Base-by-base conservation (phyloP, 2,797 vertebrate genomes). In the Molothrus aeneus region DNA sequence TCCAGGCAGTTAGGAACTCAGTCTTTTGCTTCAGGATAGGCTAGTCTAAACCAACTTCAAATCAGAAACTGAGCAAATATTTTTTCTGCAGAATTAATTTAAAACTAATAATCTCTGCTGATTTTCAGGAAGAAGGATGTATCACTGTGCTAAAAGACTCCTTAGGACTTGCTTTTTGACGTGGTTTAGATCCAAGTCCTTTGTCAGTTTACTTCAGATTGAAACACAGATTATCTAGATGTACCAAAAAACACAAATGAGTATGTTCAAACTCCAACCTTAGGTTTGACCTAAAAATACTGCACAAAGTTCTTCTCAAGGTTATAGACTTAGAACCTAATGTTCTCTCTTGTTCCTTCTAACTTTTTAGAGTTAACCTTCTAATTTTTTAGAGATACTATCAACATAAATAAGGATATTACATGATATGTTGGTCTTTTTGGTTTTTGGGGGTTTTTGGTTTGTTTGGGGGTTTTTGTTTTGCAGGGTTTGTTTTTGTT, bases 11-110 rank as follows among this genome's bases (percentile, higher is more conserved):
- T 66, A 65, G 21, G 4, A 80, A 3, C 8, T 71, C n/a, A 11
- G 4, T 22, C 13, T 63, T 88, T 85, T 80, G 2, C 20, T 82
- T 45, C 32, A 26, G 36, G 19, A 16, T 19, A 57, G 34, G 18
- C 28, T 90, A 10, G 7, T 69, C 19, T 42, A 72, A 79, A 48
- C 47, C 16, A 77, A 11, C 38, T 64, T 85, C 56, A 73, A 72
- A 66, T 4, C n/a, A 81, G 51, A 73, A 90, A 92, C 0, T 15
- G 9, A 90, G 26, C 13, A 84, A 93, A 68, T 0, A 17, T 45
- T 81, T 93, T 69, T 86, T 61, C 20, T n/a, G 53, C 47, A 66
- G 43, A 34, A 65, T 80, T 78, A 63, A 61, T 85, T 63, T 59
- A 59, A 34, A 48, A 50, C 13, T 43, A 50, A 86, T 68, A 56